Evolutionary conservation across 2,888 invertebrate genomes (phyloP), one percentile per base, ranked within the genome.

Genomic region (Byasa hedistus): DNA sequence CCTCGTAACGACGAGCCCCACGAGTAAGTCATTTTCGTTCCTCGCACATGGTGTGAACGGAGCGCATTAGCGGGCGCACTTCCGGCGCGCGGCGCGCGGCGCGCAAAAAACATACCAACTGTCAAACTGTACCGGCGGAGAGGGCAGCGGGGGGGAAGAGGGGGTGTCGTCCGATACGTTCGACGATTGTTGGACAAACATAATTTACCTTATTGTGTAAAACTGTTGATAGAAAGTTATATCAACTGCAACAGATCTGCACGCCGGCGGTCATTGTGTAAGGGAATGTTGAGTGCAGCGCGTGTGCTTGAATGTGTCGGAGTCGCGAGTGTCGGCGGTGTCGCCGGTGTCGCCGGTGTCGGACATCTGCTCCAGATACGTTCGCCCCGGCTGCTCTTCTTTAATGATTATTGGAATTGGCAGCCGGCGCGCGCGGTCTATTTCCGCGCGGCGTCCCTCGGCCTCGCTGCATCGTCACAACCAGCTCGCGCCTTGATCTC

Each of bases 381-480:
- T 79, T 77, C 80, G 78, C 80, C 79, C 77, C 76, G 80, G 79
- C 81, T 77, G 82, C 76, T 76, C 77, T 80, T 81, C 84, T 84
- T 82, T 86, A 89, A 88, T 87, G 87, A 87, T 88, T 87, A 88
- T 89, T 87, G 88, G 87, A 86, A 87, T 85, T 82, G 85, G 84
- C 86, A 82, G 83, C 83, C 78, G 78, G 75, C 15, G 70, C 70
- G 77, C 77, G 75, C 75, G 81, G 77, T 84, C 89, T 89, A 89
- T 87, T 86, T 87, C 82, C 79, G 85, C 78, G 76, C 70, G 71
- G 85, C 81, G 77, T 82, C 83, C 80, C 79, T 77, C 72, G 72
- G 75, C 69, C 70, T 70, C 73, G 74, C 69, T 73, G 69, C 69
- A 70, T 70, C 57, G 57, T 57, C 21, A 69, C 69, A 68, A 63